Evolutionary conservation across 2,888 invertebrate species (phyloP).

Genomic region (Tanytarsus gracilentus): DNA sequence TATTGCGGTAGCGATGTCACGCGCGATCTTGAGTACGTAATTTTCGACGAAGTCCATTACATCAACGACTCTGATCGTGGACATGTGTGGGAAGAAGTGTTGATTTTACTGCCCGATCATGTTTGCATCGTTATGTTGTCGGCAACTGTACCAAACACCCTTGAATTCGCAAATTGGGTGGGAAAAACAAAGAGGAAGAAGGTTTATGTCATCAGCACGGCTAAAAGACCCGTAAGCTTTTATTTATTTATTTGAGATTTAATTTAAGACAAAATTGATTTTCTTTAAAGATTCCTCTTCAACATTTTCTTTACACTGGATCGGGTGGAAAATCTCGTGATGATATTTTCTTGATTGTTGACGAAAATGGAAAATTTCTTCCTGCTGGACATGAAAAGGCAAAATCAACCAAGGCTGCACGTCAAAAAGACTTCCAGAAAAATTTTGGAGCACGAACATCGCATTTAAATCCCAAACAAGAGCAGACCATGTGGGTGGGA

Average conservation of each 20-base stretch:
- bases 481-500: slow-evolving; percentile 72
- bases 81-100: slow-evolving; percentile 98
- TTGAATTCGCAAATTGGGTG: slow-evolving; percentile 93
- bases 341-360: slow-evolving; percentile 69
- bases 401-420: slow-evolving; percentile 44
- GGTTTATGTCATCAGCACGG: slow-evolving; percentile 87
- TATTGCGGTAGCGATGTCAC: slow-evolving; percentile 91
- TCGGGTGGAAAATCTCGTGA: slow-evolving; percentile 65
- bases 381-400: slow-evolving; percentile 55
- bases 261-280: too few species aligned
- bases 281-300: too few species aligned
- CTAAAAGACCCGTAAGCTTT: slow-evolving; percentile 87
- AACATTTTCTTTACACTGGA: slow-evolving; percentile 84
- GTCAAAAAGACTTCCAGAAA: slow-evolving; percentile 25
- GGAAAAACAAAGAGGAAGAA: slow-evolving; percentile 78
- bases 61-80: slow-evolving; percentile 96
- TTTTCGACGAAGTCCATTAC: slow-evolving; percentile 99
- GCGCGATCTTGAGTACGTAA: slow-evolving; percentile 94
- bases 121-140: slow-evolving; percentile 95
- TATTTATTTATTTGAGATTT: too few species aligned
- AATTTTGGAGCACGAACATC: slow-evolving; percentile 31
- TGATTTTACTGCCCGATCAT: slow-evolving; percentile 88
- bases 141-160: slow-evolving; percentile 95
- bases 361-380: slow-evolving; percentile 60
- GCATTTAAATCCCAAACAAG: slow-evolving; percentile 53